phyloP scores from a whole-genome alignment of 2,888 invertebrate species.

The Acanthacorydalis orientalis region DNA sequence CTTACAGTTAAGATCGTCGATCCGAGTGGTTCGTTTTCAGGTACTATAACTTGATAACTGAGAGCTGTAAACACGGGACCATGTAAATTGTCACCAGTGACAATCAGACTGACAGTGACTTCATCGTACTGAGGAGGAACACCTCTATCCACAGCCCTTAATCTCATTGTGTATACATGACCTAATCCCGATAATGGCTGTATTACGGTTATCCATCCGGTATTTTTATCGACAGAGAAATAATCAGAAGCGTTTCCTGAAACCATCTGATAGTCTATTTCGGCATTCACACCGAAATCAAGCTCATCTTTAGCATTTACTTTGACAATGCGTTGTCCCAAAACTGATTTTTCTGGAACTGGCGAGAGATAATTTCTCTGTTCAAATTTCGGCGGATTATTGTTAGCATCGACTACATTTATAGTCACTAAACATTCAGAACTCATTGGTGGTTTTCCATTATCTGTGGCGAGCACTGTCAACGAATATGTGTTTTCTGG shows the following conservation, averaged over 20 bases:
- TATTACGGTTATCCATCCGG: conserved; percentile 66
- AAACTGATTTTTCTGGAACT: conserved; percentile 57
- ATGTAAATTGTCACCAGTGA: conserved; percentile 70
- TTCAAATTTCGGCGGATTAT: conserved; percentile 75
- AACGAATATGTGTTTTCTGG: conserved; percentile 80
- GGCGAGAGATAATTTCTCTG: conserved; percentile 58
- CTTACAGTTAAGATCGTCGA: conserved; percentile 69
- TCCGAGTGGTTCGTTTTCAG: conserved; percentile 78
- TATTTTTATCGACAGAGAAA: conserved; percentile 55
- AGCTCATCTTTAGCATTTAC: conserved; percentile 57
- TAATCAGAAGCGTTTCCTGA: conserved; percentile 63
- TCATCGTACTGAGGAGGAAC: conserved; percentile 73
- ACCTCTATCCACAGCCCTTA: conserved; percentile 73
- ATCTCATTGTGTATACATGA: conserved; percentile 45
- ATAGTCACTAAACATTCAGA: conserved; percentile 74
- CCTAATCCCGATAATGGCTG: conserved; percentile 39
- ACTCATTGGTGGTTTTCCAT: conserved; percentile 88
- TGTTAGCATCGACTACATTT: conserved; percentile 83
- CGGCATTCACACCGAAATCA: conserved; percentile 79
- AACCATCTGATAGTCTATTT: conserved; percentile 59
- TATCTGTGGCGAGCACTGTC: conserved; percentile 83
- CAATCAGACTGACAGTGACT: conserved; percentile 51
- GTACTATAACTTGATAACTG: conserved; percentile 78
- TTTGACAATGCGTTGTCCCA: conserved; percentile 56
- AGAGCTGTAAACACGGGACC: conserved; percentile 68